Conservation (phyloP, 2,113 vertebrate species). For the Calypte anna region DNA sequence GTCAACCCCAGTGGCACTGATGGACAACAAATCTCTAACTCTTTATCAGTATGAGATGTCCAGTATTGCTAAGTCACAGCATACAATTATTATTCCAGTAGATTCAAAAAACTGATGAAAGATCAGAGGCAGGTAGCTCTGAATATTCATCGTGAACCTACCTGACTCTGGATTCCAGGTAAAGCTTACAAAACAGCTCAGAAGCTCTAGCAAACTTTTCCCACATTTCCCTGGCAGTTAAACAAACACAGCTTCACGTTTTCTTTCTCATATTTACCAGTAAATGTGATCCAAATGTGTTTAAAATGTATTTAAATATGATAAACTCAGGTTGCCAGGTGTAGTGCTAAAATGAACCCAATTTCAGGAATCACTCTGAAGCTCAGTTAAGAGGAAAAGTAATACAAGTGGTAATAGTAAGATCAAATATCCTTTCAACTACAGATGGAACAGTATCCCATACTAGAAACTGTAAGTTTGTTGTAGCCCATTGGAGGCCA, state of each 20-base stretch:
- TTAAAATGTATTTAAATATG: neutral
- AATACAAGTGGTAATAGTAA: neutral
- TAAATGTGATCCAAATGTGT: neutral
- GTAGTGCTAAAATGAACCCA: neutral
- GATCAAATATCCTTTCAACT: neutral
- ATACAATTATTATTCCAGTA: neutral
- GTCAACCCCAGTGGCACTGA: neutral
- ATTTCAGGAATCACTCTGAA: neutral
- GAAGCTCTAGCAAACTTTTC: neutral
- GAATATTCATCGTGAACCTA: neutral
- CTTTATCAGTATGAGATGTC: neutral
- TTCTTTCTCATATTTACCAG: neutral
- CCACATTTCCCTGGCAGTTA: neutral
- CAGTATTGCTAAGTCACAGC: neutral
- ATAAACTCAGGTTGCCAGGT: neutral
- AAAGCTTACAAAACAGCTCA: neutral
- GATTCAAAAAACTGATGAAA: neutral
- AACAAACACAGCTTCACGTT: neutral
- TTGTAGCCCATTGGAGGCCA: neutral
- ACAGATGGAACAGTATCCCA: neutral
- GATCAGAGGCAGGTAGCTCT: neutral
- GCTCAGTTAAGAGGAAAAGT: neutral
- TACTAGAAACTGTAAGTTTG: neutral
- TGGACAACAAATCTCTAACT: neutral
- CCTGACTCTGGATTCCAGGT: neutral